A percentile compares a stretch with the other conserved stretches of the same genome.
phyloP scores from a whole-genome alignment of 2,113 vertebrate species.

The Barnardius zonarius region DNA sequence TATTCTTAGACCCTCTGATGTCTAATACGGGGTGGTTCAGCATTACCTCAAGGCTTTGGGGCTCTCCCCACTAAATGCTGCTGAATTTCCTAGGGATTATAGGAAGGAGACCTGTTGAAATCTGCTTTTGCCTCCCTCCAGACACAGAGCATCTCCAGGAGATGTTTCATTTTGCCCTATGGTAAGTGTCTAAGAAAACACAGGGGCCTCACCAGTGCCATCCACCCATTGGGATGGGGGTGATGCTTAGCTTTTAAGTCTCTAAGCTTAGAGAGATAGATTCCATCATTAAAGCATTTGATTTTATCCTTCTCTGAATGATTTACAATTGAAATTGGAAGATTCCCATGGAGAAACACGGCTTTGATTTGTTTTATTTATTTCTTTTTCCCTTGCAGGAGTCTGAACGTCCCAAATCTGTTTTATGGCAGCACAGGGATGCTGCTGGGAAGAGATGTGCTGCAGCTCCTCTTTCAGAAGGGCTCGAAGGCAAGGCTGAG shows the following conservation, averaged over 20 bases:
- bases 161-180: not conserved
- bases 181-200: not conserved
- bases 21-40: not conserved
- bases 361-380: not conserved
- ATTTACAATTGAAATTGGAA: not conserved
- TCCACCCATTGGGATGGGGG: not conserved
- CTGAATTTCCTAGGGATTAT: not conserved
- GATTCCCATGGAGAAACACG: not conserved
- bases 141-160: not conserved
- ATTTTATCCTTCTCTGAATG: not conserved
- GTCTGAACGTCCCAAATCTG: not conserved
- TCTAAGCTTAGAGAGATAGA: not conserved
- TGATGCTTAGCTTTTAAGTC: not conserved
- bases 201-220: not conserved
- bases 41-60: not conserved
- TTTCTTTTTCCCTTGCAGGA: not conserved
- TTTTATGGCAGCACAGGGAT: not conserved
- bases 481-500: not conserved
- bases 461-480: not conserved
- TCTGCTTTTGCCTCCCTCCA: not conserved
- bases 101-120: not conserved
- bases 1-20: not conserved
- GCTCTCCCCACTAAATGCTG: not conserved
- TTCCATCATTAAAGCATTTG: not conserved
- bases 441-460: constrained; percentile 4